These are phyloP conservation scores for Meliscaeva auricollis DNA, from an alignment of 2,888 invertebrate genomes.

Conservation along the genomic window DNA sequence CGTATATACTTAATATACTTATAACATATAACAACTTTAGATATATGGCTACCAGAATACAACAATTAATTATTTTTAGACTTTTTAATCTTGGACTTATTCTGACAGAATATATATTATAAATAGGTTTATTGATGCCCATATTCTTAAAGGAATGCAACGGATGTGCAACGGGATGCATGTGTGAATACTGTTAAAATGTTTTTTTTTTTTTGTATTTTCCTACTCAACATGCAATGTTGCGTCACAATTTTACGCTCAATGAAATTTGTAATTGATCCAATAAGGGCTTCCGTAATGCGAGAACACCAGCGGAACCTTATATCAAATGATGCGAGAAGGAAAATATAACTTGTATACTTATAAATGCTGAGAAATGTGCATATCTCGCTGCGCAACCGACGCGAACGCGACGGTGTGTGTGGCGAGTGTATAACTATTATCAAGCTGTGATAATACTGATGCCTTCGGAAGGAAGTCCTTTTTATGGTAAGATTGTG, in stretches of 20 bases:
- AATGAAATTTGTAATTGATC: slow-evolving; percentile 83
- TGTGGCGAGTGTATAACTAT: neutral
- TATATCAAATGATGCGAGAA: slow-evolving; percentile 53
- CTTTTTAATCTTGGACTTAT: no score
- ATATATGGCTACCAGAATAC: no score
- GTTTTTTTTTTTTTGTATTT: slow-evolving; percentile 34
- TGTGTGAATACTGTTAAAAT: slow-evolving; percentile 38
- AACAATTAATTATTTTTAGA: no score
- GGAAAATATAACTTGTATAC: neutral
- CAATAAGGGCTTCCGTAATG: slow-evolving; percentile 78
- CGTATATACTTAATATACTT: no score
- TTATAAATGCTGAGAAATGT: slow-evolving; percentile 28
- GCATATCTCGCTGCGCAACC: neutral
- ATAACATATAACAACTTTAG: no score
- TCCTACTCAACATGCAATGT: slow-evolving; percentile 79
- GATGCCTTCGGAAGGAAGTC: slow-evolving; percentile 70
- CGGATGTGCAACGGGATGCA: slow-evolving; percentile 47
- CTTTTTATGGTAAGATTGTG: slow-evolving; percentile 49
- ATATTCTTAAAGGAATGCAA: slow-evolving; percentile 31
- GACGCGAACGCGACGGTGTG: neutral
- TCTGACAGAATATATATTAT: neutral
- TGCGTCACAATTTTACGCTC: slow-evolving; percentile 83
- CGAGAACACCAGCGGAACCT: slow-evolving; percentile 61
- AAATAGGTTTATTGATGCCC: neutral
- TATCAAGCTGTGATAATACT: slow-evolving; percentile 51